Percentiles rank a stretch among this genome's conserved stretches.
Evolutionary conservation across 2,797 vertebrate genomes (phyloP).

Genomic region (Buceros bicornis): DNA sequence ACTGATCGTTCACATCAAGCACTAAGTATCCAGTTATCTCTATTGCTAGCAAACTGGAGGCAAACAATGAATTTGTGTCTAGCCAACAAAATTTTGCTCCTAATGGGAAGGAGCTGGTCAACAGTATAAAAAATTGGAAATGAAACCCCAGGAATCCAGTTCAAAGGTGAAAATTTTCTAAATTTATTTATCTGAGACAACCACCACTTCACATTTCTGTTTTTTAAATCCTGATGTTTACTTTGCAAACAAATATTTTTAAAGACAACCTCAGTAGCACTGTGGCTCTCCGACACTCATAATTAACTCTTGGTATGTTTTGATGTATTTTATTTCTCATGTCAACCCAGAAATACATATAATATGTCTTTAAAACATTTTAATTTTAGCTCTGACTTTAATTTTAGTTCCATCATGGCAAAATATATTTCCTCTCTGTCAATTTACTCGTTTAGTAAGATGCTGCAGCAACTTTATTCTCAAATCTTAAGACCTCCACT

Average conservation of each 20-base stretch:
- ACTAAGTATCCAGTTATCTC: neutral
- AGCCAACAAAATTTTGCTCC: neutral
- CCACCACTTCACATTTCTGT: neutral
- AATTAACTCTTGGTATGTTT: neutral
- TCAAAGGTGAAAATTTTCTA: neutral
- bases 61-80: neutral
- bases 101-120: neutral
- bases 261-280: neutral
- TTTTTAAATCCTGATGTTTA: conserved; percentile 33
- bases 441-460: neutral
- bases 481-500: conserved; percentile 79
- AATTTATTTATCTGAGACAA: neutral
- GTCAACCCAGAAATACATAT: neutral
- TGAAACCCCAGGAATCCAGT: neutral
- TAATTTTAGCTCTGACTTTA: neutral
- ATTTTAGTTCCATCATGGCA: neutral
- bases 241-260: neutral
- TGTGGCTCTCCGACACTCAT: neutral
- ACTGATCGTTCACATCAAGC: neutral
- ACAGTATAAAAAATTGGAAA: neutral
- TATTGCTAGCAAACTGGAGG: neutral
- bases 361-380: neutral
- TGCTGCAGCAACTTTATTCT: conserved; percentile 77
- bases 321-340: neutral
- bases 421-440: neutral